Conservation (phyloP, 1,140 invertebrate species). For the Galendromus occidentalis region DNA sequence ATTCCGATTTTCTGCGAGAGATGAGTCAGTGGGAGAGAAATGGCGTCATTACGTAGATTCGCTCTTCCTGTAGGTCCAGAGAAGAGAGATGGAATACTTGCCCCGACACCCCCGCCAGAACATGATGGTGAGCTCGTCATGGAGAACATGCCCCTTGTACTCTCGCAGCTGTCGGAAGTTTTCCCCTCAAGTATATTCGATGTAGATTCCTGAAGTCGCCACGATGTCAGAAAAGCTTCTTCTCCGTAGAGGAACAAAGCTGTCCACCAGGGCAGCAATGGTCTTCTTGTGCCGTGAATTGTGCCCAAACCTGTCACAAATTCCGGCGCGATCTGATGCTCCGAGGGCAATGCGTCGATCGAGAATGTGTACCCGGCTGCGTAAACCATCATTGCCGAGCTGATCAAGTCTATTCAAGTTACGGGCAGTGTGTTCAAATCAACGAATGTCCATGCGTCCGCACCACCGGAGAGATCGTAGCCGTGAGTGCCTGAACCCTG, state of each 20-base stretch:
- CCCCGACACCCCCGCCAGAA: too few relatives aligned
- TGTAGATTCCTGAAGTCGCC: too few relatives aligned
- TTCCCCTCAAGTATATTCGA: too few relatives aligned
- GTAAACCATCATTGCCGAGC: slow-evolving; percentile 24
- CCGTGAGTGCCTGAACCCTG: slow-evolving; percentile 15
- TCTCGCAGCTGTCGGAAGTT: too few relatives aligned
- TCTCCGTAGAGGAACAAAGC: not conserved
- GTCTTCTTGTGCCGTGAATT: slow-evolving; percentile 39
- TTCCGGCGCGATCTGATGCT: slow-evolving; percentile 22
- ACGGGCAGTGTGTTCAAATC: slow-evolving; percentile 41
- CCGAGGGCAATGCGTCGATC: slow-evolving; percentile 25
- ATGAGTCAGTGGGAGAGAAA: too few relatives aligned
- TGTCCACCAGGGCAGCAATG: slow-evolving; percentile 31
- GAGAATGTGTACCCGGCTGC: slow-evolving; percentile 34
- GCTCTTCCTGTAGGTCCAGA: too few relatives aligned
- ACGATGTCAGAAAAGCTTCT: too few relatives aligned
- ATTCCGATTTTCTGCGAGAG: too few relatives aligned
- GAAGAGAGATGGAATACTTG: too few relatives aligned
- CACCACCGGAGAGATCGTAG: slow-evolving; percentile 9
- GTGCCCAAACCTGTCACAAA: slow-evolving; percentile 28
- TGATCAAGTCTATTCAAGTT: slow-evolving; percentile 40
- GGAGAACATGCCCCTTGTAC: too few relatives aligned
- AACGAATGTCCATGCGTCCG: slow-evolving; percentile 19
- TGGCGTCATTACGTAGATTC: too few relatives aligned
- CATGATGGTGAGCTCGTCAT: too few relatives aligned